Evolutionary conservation across 2,797 vertebrate species (phyloP).

Genomic region (Enteromius argenteus): DNA sequence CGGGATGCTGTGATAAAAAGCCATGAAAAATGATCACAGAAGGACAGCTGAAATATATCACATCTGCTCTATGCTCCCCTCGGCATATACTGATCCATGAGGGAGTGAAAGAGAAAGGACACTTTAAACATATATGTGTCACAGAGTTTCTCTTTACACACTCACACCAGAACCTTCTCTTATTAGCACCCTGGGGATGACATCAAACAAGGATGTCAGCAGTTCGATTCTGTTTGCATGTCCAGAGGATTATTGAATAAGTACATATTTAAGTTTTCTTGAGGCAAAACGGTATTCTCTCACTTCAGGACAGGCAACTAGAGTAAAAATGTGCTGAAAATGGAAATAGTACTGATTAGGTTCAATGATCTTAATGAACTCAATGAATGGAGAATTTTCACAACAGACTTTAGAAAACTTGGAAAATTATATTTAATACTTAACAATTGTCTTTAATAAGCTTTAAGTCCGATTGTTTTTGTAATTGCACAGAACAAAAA

Average conservation of each 20-base stretch:
- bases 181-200: not conserved
- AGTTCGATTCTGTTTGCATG: constrained; percentile 1
- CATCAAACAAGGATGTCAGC: constrained; percentile 25
- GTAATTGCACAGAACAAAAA: not conserved
- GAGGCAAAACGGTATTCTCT: constrained; percentile 7
- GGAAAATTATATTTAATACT: not conserved
- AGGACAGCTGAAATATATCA: constrained; percentile 14
- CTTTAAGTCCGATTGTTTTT: not conserved
- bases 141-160: constrained; percentile 15
- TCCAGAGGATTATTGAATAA: constrained; percentile 19
- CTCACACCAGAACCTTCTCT: not conserved
- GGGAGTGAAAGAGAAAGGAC: constrained; percentile 42
- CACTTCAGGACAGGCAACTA: not conserved
- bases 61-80: constrained; percentile 28
- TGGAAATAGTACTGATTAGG: not conserved
- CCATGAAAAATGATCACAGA: constrained; percentile 32
- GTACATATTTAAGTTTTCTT: constrained; percentile 33
- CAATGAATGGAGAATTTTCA: not conserved
- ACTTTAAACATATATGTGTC: constrained; percentile 34
- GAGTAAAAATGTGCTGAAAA: not conserved
- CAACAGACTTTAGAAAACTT: not conserved
- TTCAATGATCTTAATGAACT: not conserved
- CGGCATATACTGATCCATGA: constrained; percentile 41
- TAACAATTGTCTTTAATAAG: not conserved
- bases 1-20: constrained; percentile 38